These are phyloP conservation scores for Ligdia adustata DNA, from an alignment of 2,888 invertebrate genomes.

Conservation along the genomic window DNA sequence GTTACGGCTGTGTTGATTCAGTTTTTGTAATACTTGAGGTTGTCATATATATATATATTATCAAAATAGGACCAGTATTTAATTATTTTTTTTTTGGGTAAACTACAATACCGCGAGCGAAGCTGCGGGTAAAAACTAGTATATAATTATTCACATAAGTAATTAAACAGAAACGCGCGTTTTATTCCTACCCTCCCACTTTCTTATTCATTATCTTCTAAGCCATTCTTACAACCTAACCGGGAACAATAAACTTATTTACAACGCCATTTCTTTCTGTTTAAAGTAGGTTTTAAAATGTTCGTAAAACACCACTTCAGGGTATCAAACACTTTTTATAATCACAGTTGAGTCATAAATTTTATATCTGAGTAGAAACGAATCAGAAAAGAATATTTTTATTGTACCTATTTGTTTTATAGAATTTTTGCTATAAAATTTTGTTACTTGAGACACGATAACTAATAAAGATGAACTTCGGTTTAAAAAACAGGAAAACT, in stretches of 20 bases:
- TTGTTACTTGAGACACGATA: background rate
- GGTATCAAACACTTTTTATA: constrained; percentile 34
- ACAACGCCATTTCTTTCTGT: constrained; percentile 28
- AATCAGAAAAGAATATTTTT: constrained; percentile 10
- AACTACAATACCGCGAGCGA: no score
- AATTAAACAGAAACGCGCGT: background rate
- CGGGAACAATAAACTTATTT: constrained; percentile 32
- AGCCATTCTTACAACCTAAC: constrained; percentile 22
- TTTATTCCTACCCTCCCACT: background rate
- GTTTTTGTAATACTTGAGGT: no score
- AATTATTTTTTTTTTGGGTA: no score
- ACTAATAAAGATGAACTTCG: background rate
- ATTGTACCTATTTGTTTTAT: background rate
- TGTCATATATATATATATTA: no score
- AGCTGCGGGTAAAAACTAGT: no score
- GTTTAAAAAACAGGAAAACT: no score
- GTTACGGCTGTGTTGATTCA: no score
- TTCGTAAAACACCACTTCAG: constrained; percentile 23
- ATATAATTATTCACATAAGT: no score
- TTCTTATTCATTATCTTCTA: constrained; percentile 9
- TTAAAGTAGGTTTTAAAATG: constrained; percentile 32
- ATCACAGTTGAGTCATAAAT: constrained; percentile 33
- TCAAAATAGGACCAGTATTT: no score
- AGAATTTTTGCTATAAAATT: no score
- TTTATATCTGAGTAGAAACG: constrained; percentile 40